phyloP scores from a whole-genome alignment of 2,888 invertebrate genomes.

The Thumatha senex region DNA sequence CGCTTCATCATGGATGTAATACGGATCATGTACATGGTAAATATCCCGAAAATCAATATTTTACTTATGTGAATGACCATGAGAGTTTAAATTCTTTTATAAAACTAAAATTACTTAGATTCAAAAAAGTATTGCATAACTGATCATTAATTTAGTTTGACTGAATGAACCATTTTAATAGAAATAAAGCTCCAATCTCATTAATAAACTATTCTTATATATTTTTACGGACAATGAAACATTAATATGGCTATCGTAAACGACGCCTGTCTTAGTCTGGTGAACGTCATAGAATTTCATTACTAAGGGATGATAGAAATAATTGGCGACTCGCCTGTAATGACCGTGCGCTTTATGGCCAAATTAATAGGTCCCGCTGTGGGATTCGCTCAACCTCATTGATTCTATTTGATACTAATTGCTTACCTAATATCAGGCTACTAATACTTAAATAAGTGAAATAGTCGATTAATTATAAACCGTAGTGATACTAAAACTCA shows the following conservation, averaged over 20 bases:
- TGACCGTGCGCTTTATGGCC: constrained; percentile 66
- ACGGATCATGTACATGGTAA: too few species aligned
- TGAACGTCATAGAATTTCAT: constrained; percentile 79
- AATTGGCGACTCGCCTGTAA: constrained; percentile 77
- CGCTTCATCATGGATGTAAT: too few species aligned
- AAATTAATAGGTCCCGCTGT: constrained; percentile 77
- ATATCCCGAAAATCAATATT: too few species aligned
- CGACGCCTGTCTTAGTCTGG: constrained; percentile 76
- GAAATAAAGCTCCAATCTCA: constrained; percentile 36
- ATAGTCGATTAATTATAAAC: constrained; percentile 36
- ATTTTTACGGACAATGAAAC: constrained; percentile 73
- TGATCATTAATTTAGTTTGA: not conserved
- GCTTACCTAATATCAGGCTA: constrained; percentile 59
- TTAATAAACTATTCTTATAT: constrained; percentile 55
- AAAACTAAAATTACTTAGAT: too few species aligned
- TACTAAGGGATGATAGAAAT: constrained; percentile 71
- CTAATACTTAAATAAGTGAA: constrained; percentile 53
- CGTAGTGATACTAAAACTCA: constrained; percentile 15
- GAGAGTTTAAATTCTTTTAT: too few species aligned
- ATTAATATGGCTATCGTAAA: constrained; percentile 76
- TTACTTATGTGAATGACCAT: too few species aligned
- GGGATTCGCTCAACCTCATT: constrained; percentile 54
- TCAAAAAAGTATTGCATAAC: too few species aligned
- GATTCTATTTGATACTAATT: constrained; percentile 69
- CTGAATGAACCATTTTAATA: not conserved